Percentiles rank a stretch among this genome's conserved stretches.
Evolutionary conservation across 2,113 vertebrate genomes (phyloP).

Genomic region (Sorex fumeus): DNA sequence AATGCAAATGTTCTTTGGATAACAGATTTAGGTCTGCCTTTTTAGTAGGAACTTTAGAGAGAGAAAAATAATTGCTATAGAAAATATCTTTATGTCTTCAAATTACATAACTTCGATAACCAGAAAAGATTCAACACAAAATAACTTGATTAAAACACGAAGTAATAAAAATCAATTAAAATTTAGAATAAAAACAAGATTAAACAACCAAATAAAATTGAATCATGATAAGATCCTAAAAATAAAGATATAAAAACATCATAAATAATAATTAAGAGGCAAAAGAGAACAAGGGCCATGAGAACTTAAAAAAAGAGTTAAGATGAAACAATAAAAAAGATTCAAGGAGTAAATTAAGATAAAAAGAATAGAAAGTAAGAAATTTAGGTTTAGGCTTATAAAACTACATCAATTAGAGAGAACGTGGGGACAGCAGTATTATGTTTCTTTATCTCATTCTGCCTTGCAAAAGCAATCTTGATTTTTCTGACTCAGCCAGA

Average conservation of each 20-base stretch:
- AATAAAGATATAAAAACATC: not conserved
- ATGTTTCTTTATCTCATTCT: not conserved
- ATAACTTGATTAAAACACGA: not conserved
- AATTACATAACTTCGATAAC: not conserved
- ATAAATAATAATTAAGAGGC: slow-evolving; percentile 18
- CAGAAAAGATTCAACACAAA: slow-evolving; percentile 5
- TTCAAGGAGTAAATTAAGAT: not conserved
- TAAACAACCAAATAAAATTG: not conserved
- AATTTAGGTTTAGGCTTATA: not conserved
- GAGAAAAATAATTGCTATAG: not conserved
- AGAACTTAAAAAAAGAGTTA: not conserved
- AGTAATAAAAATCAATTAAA: not conserved
- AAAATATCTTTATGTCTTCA: not conserved
- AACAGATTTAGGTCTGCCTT: not conserved
- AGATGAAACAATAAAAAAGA: not conserved
- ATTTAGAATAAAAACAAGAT: not conserved
- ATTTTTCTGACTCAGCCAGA: not conserved
- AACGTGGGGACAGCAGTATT: no score
- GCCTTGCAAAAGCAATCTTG: not conserved
- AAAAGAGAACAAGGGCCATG: not conserved
- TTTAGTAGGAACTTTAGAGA: not conserved
- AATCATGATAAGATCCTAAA: not conserved
- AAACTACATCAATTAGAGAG: not conserved
- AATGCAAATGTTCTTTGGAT: not conserved
- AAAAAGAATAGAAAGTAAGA: not conserved